Evolutionary conservation across 1,140 invertebrate species (phyloP).

Genomic region (Solenopsis invicta): DNA sequence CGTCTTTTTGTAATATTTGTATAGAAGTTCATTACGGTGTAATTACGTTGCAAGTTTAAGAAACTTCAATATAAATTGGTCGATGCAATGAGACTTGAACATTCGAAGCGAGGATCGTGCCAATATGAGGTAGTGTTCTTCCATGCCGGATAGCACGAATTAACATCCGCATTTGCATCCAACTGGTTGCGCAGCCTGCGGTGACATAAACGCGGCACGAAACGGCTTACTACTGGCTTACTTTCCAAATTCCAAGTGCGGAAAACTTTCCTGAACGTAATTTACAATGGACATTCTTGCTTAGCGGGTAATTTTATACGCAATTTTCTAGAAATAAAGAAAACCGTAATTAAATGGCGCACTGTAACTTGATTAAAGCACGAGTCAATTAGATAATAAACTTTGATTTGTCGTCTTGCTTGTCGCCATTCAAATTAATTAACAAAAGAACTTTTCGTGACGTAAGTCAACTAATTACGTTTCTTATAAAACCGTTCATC

Average conservation of each 20-base stretch:
- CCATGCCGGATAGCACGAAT: slow-evolving; percentile 51
- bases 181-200: slow-evolving; percentile 49
- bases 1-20: not conserved
- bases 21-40: not conserved
- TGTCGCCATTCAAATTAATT: not conserved
- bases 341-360: not conserved
- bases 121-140: slow-evolving; percentile 55
- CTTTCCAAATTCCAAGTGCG: slow-evolving; percentile 4
- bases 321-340: slow-evolving; percentile 22
- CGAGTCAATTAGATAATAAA: not conserved
- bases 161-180: slow-evolving; percentile 59
- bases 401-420: not conserved
- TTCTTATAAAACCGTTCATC: not conserved
- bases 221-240: not conserved
- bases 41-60: slow-evolving; percentile 29
- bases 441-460: not conserved
- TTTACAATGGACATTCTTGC: not conserved
- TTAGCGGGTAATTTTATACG: not conserved
- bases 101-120: slow-evolving; percentile 33
- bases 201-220: slow-evolving; percentile 46
- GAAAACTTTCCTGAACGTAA: not conserved
- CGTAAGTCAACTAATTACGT: not conserved
- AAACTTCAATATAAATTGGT: slow-evolving; percentile 26
- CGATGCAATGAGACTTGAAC: not conserved
- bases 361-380: not conserved